phyloP scores from a whole-genome alignment of 2,113 vertebrate species.

The Charadrius vociferus region DNA sequence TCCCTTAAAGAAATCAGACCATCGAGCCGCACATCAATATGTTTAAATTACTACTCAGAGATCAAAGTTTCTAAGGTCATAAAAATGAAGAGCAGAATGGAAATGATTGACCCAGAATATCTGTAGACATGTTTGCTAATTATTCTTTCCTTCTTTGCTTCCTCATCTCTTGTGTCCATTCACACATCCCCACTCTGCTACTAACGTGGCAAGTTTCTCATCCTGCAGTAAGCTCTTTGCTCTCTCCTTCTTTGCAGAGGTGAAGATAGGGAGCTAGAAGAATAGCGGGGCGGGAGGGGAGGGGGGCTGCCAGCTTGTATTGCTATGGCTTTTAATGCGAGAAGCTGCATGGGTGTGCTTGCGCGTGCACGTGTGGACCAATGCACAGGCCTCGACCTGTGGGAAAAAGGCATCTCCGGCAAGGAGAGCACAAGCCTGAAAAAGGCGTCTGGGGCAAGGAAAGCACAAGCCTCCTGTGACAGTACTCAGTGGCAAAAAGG shows the following conservation, averaged over 20 bases:
- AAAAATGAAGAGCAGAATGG: background rate
- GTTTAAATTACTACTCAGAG: background rate
- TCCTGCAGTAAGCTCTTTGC: background rate
- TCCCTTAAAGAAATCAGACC: background rate
- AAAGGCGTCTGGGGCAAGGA: no score
- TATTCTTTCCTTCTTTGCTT: background rate
- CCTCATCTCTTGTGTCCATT: background rate
- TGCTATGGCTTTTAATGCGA: background rate
- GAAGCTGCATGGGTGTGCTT: background rate
- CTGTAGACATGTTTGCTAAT: background rate
- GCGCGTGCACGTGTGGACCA: fast-evolving
- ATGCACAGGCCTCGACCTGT: background rate
- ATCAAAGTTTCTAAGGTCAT: background rate
- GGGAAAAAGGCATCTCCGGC: background rate
- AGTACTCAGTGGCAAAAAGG: fast-evolving
- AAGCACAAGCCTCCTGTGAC: background rate
- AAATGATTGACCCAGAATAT: background rate
- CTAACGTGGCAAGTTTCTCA: background rate
- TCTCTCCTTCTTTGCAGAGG: background rate
- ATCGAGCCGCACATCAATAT: background rate
- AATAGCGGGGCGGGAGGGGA: fast-evolving
- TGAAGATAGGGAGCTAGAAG: background rate
- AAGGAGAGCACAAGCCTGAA: fast-evolving
- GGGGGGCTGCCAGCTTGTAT: background rate
- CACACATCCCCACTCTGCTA: background rate